Percentiles rank a stretch among this genome's conserved stretches.
Evolutionary conservation across 1,140 invertebrate genomes (phyloP).

Genomic region (Hesperophylax magnus): DNA sequence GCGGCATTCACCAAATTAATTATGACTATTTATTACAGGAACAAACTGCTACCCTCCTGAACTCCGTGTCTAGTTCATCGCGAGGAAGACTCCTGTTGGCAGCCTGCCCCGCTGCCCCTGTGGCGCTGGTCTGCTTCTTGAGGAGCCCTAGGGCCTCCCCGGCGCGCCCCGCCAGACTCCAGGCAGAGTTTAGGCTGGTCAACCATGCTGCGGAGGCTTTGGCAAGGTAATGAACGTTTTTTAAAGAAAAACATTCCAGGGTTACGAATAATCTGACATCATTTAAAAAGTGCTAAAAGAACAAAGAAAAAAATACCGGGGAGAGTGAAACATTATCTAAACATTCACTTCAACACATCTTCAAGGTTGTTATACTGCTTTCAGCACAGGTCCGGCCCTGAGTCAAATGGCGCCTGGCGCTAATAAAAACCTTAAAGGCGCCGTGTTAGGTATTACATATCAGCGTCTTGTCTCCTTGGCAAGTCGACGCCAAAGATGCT

Average conservation of each 20-base stretch:
- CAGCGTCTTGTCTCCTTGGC: too few species aligned
- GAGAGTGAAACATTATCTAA: too few species aligned
- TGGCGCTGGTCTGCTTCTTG: conserved; percentile 83
- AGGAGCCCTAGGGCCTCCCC: conserved; percentile 75
- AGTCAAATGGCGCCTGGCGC: too few species aligned
- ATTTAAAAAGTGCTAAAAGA: too few species aligned
- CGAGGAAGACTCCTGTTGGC: conserved; percentile 76
- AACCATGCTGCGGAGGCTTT: conserved; percentile 90
- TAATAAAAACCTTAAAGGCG: too few species aligned
- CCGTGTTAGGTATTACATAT: too few species aligned
- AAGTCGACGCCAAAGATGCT: too few species aligned
- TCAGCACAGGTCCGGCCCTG: too few species aligned
- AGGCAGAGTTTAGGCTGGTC: conserved; percentile 82
- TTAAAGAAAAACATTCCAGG: neutral
- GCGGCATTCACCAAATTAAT: neutral
- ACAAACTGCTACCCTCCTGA: conserved; percentile 87
- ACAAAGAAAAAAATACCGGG: too few species aligned
- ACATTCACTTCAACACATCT: too few species aligned
- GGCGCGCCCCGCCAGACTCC: conserved; percentile 69
- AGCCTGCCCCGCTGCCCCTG: conserved; percentile 73
- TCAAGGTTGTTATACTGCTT: too few species aligned
- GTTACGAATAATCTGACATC: too few species aligned
- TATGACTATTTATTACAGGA: conserved; percentile 71
- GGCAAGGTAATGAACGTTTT: conserved; percentile 72
- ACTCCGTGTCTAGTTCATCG: conserved; percentile 82